These are phyloP conservation scores for Athene cunicularia DNA, from an alignment of 2,113 vertebrate species.

Conservation along the genomic window DNA sequence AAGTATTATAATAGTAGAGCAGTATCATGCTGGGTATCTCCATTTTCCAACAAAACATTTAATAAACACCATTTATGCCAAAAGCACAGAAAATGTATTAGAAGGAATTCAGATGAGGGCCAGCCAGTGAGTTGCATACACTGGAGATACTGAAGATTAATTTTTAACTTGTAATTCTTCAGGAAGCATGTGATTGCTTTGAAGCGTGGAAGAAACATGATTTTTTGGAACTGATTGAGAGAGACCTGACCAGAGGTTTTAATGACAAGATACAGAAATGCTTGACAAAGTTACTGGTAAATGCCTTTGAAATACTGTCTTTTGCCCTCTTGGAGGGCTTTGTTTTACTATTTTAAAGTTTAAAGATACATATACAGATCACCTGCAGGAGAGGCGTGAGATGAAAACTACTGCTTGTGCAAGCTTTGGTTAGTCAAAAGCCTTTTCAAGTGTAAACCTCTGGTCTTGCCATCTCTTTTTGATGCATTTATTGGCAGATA, in stretches of 20 bases:
- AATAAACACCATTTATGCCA: background rate
- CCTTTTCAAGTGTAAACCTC: background rate
- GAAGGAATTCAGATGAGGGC: background rate
- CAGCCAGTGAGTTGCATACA: background rate
- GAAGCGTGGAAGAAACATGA: background rate
- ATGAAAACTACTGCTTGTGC: background rate
- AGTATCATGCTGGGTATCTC: background rate
- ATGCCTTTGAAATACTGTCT: background rate
- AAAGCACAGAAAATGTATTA: background rate
- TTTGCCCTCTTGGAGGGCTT: background rate
- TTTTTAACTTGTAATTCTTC: conserved; percentile 1
- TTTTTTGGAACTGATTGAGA: background rate
- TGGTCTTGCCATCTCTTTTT: background rate
- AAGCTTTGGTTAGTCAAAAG: background rate
- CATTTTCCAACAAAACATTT: background rate
- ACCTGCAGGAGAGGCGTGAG: background rate
- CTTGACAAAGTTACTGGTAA: background rate
- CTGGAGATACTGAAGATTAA: background rate
- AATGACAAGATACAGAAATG: background rate
- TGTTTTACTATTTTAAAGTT: background rate
- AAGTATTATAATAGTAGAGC: background rate
- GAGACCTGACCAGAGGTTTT: background rate
- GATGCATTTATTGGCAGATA: background rate
- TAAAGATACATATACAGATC: background rate
- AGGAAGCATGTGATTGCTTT: background rate